A percentile compares a stretch with the other conserved stretches of the same genome.
phyloP scores from a whole-genome alignment of 2,888 invertebrate species.

The Cephonodes hylas region DNA sequence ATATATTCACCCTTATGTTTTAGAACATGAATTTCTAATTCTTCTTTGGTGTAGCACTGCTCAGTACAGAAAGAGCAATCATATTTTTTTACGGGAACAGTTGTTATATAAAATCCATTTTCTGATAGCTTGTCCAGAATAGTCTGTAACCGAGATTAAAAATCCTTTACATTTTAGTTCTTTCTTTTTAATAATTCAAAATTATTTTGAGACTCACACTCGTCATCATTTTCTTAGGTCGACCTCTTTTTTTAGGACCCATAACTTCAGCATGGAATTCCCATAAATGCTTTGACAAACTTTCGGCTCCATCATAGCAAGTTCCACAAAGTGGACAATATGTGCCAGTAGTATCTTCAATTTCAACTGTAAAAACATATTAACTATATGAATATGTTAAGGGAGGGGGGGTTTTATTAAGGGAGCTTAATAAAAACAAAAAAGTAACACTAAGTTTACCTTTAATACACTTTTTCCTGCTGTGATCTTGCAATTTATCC shows the following conservation, averaged over 20 bases:
- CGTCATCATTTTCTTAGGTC: slow-evolving; percentile 64
- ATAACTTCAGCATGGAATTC: slow-evolving; percentile 59
- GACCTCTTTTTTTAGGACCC: slow-evolving; percentile 72
- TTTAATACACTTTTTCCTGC: slow-evolving; percentile 48
- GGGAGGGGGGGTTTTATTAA: too few relatives aligned
- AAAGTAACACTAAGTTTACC: slow-evolving; percentile 27
- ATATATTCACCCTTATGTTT: slow-evolving; percentile 65
- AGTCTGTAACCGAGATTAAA: slow-evolving; percentile 44
- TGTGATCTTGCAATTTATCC: slow-evolving; percentile 39
- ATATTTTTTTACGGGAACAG: slow-evolving; percentile 44
- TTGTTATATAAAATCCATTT: slow-evolving; percentile 57
- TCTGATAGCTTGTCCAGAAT: slow-evolving; percentile 62
- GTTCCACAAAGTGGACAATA: slow-evolving; percentile 64
- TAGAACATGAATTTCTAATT: slow-evolving; percentile 50
- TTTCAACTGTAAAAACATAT: slow-evolving; percentile 45
- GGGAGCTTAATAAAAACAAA: neutral
- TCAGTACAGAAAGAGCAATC: slow-evolving; percentile 61
- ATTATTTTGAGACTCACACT: slow-evolving; percentile 49
- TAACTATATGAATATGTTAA: neutral
- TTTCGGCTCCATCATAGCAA: slow-evolving; percentile 52
- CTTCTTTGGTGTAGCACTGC: slow-evolving; percentile 57
- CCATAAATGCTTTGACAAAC: slow-evolving; percentile 66
- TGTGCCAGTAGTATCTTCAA: slow-evolving; percentile 48
- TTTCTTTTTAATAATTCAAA: neutral
- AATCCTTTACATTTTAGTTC: neutral